Base-by-base conservation (phyloP, 2,888 invertebrate species). In the Carcina quercana region DNA sequence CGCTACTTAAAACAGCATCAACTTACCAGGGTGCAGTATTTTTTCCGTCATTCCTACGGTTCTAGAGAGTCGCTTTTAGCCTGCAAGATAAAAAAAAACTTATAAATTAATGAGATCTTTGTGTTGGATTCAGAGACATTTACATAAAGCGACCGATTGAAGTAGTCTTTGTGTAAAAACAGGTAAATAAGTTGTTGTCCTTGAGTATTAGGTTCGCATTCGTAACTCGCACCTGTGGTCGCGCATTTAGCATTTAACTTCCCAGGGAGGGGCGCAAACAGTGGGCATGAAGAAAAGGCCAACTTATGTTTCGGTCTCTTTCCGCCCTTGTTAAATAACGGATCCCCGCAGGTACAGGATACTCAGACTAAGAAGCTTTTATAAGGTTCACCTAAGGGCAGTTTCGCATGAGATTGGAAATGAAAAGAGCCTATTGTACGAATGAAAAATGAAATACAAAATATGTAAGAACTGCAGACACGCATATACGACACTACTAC, bases 1-100 rank as follows among this genome's bases (percentile, higher is more conserved):
- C n/a, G n/a, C 11, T 26, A 27, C 15, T 14, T 27, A 27, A 35
- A n/a, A n/a, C n/a, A n/a, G n/a, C n/a, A 35, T 67, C 86, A 86
- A 90, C 88, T 89, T 87, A 89, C 91, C 91, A 86, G 90, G 89
- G 83, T 88, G 89, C 87, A 91, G 89, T 79, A 90, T 88, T 86
- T 90, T 91, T 86, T 91, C 91, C 88, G 91, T 90, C 91, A 91
- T 91, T 87, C 89, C 90, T 89, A 82, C 79, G 70, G 79, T 53
- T 78, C 82, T 82, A 74, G 61, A 64, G 70, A 74, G 70, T 74
- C 72, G 80, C 79, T 85, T 86, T 86, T 87, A 83, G 72, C 83
- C 87, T 87, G 78, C 33, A 59, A 47, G 61, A 59, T 49, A 43
- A 50, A 44, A 45, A 31, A 28, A 13, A 15, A n/a, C n/a, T n/a